Evolutionary conservation across 2,113 vertebrate genomes (phyloP).

Genomic region (Hemiscyllium ocellatum): DNA sequence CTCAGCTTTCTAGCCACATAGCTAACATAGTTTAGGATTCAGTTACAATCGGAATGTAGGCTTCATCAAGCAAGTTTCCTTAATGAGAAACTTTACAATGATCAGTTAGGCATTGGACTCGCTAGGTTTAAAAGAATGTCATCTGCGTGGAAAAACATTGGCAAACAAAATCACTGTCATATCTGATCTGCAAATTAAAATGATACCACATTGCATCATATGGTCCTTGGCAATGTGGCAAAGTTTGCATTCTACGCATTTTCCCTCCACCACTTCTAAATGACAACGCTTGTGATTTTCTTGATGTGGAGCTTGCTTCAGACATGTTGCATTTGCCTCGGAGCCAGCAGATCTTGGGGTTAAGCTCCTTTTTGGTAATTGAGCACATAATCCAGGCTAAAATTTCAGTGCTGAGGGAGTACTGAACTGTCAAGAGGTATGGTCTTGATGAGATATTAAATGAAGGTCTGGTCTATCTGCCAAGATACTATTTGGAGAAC

Average conservation of each 20-base stretch:
- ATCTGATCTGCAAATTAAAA: neutral
- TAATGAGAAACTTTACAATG: neutral
- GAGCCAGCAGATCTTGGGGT: neutral
- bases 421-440: neutral
- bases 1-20: neutral
- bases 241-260: neutral
- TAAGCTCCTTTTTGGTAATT: neutral
- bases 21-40: neutral
- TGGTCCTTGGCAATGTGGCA: neutral
- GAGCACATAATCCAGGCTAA: neutral
- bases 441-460: conserved; percentile 16
- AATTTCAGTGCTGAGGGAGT: neutral
- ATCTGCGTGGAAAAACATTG: neutral
- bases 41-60: neutral
- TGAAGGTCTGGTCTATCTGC: neutral
- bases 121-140: neutral
- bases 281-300: neutral
- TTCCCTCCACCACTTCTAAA: neutral
- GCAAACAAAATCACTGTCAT: neutral
- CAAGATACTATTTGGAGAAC: neutral
- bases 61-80: neutral
- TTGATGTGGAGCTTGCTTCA: neutral
- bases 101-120: neutral
- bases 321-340: neutral
- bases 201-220: neutral